Percentiles rank a stretch among this genome's conserved stretches.
Conservation (phyloP, 2,888 invertebrate species). For the Agrenia bidenticulata region DNA sequence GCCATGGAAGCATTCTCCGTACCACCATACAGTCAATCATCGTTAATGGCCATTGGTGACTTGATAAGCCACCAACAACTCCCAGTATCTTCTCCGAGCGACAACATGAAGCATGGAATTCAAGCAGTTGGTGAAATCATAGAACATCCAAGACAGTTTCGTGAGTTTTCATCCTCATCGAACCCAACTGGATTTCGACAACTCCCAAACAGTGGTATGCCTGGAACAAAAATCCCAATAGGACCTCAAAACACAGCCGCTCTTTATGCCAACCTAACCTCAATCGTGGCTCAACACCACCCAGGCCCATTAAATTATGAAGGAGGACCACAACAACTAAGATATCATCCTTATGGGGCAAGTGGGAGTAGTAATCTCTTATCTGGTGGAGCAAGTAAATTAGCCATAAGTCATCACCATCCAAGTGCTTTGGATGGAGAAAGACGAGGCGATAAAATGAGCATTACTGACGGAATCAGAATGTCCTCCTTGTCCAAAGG, state of each 20-base stretch:
- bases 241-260: conserved; percentile 28
- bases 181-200: conserved; percentile 43
- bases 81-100: conserved; percentile 22
- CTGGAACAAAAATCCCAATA: conserved; percentile 11
- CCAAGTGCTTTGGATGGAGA: conserved; percentile 7
- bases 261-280: conserved; percentile 48
- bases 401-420: conserved; percentile 38
- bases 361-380: conserved; percentile 30
- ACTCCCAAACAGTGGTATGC: conserved; percentile 15
- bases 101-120: conserved; percentile 28
- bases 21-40: conserved; percentile 43
- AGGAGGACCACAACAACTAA: conserved; percentile 19
- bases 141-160: conserved; percentile 46
- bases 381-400: conserved; percentile 29
- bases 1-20: conserved; percentile 49
- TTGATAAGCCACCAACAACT: conserved; percentile 46
- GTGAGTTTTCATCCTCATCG: conserved; percentile 45
- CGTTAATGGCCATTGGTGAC: conserved; percentile 51
- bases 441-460: conserved; percentile 14
- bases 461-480: conserved; percentile 12
- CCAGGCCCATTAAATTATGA: conserved; percentile 15
- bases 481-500: conserved; percentile 18
- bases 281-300: conserved; percentile 45
- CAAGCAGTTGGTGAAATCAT: conserved; percentile 39
- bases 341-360: conserved; percentile 35